Percentiles rank a stretch among this genome's conserved stretches.
Conservation (phyloP, 2,797 vertebrate species). For the Falco cherrug region DNA sequence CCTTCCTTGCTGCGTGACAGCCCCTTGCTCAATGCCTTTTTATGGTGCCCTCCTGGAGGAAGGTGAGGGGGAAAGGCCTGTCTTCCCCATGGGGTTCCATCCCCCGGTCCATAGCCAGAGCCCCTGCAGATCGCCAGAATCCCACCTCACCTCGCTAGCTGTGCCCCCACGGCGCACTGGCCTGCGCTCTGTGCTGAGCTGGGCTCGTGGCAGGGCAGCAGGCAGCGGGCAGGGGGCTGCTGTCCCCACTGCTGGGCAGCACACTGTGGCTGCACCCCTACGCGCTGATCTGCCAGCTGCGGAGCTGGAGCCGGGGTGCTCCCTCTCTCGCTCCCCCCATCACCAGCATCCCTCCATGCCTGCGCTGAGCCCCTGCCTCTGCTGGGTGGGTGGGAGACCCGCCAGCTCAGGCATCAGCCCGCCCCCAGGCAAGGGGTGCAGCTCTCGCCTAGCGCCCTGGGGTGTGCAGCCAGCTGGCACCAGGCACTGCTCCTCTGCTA, state of each 20-base stretch:
- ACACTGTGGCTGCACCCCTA: not conserved
- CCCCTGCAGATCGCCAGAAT: not conserved
- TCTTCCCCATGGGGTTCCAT: not conserved
- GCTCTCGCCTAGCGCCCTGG: not conserved
- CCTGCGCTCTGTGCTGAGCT: not conserved
- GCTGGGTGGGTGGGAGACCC: not conserved
- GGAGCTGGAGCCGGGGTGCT: not conserved
- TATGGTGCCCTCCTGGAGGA: not conserved
- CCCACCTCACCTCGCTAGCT: not conserved
- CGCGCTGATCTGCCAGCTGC: rapidly evolving
- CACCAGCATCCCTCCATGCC: not conserved
- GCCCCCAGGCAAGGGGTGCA: rapidly evolving
- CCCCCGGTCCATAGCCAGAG: not conserved
- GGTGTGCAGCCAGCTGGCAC: not conserved
- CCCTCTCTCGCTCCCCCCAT: not conserved
- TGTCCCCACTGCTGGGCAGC: not conserved
- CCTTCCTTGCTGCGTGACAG: not conserved
- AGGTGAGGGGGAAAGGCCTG: not conserved
- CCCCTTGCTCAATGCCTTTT: not conserved
- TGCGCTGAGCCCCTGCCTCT: rapidly evolving
- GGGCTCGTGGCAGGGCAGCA: not conserved
- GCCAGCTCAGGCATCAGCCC: not conserved
- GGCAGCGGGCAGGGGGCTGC: not conserved
- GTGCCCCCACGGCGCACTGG: not conserved
- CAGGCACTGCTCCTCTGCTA: not conserved